phyloP scores from a whole-genome alignment of 2,113 vertebrate species.

The Labrus mixtus region DNA sequence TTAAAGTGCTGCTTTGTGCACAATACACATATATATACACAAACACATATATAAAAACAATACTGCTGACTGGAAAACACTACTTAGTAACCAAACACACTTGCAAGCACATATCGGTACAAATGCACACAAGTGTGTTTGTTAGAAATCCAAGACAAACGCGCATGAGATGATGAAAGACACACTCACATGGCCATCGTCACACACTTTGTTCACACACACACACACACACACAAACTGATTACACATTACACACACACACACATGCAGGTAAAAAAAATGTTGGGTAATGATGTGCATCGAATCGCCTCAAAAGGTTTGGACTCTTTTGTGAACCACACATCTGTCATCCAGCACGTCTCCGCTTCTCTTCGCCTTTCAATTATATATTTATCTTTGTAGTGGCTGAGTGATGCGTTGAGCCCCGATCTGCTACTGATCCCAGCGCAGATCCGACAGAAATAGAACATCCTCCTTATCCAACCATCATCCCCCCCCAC shows the following conservation, averaged over 20 bases:
- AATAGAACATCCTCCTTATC: constrained; percentile 69
- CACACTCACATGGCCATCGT: neutral
- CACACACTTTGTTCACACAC: constrained; percentile 42
- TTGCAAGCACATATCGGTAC: constrained; percentile 17
- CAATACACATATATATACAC: neutral
- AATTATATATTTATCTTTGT: constrained; percentile 70
- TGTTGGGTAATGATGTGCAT: constrained; percentile 58
- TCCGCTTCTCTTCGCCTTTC: constrained; percentile 46
- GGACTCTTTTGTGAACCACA: constrained; percentile 10
- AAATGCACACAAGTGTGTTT: constrained; percentile 41
- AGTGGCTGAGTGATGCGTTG: constrained; percentile 51
- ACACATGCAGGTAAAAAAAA: constrained; percentile 19
- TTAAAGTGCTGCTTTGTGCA: constrained; percentile 29
- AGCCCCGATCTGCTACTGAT: constrained; percentile 59
- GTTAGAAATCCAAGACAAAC: constrained; percentile 49
- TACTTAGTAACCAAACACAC: constrained; percentile 28
- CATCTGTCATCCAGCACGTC: constrained; percentile 58
- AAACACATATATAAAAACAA: neutral
- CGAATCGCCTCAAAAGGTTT: constrained; percentile 51
- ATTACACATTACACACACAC: constrained; percentile 31
- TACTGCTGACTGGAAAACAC: neutral
- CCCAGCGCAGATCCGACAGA: constrained; percentile 62
- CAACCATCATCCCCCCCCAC: constrained; percentile 3
- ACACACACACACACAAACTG: constrained; percentile 13
- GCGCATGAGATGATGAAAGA: constrained; percentile 53